phyloP scores from a whole-genome alignment of 2,888 invertebrate species.

The Neoaliturus tenellus region DNA sequence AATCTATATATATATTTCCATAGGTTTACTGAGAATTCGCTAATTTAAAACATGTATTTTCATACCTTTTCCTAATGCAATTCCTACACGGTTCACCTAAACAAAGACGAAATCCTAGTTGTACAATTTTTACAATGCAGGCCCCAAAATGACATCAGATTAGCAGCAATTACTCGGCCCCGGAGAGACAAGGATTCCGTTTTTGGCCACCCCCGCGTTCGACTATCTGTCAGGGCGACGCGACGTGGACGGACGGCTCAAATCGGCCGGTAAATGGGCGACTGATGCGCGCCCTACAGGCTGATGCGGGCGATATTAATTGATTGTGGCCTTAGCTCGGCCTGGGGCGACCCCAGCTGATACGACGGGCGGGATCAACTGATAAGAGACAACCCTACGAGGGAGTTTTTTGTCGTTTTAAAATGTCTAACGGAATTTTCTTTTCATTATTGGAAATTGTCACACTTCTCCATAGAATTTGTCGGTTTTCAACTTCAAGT shows the following conservation, averaged over 20 bases:
- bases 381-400: slow-evolving; percentile 13
- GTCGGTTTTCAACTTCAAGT: no score
- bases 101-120: no score
- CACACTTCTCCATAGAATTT: no score
- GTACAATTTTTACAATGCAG: no score
- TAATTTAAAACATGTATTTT: no score
- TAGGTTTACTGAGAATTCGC: no score
- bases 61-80: no score
- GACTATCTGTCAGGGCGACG: slow-evolving; percentile 13
- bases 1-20: no score
- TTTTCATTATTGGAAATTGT: no score
- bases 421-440: no score
- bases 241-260: slow-evolving; percentile 27
- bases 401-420: not conserved
- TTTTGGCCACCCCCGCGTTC: not conserved
- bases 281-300: not conserved
- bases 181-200: slow-evolving; percentile 24
- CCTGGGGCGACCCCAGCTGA: not conserved
- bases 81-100: no score
- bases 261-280: slow-evolving; percentile 43
- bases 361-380: not conserved
- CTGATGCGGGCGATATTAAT: slow-evolving; percentile 51
- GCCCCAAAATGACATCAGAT: no score
- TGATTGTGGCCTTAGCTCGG: slow-evolving; percentile 12
- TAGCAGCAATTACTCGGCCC: not conserved